Conservation (phyloP, 2,888 invertebrate species). For the Lasioglossum zephyrum region DNA sequence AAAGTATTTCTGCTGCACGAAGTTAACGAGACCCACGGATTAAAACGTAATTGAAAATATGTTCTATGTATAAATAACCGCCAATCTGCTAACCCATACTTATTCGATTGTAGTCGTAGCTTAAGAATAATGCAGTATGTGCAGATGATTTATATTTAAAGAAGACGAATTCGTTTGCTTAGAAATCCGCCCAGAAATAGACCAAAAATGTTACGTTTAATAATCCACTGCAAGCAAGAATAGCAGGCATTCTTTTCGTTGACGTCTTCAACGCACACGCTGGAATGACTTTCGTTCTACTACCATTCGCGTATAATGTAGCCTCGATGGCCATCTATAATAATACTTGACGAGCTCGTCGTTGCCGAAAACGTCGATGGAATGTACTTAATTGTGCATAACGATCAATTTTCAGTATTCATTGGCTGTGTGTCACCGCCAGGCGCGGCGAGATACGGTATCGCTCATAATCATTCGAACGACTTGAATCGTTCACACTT, state of each 20-base stretch:
- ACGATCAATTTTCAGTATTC: not conserved
- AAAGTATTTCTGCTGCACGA: not conserved
- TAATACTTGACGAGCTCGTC: not conserved
- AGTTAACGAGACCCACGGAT: not conserved
- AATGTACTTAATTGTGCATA: not conserved
- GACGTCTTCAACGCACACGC: constrained; percentile 21
- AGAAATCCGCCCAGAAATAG: not conserved
- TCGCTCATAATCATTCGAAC: not conserved
- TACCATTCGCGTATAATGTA: constrained; percentile 9
- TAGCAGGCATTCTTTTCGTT: constrained; percentile 17
- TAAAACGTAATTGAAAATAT: not conserved
- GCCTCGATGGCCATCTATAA: not conserved
- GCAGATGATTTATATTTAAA: not conserved
- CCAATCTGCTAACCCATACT: too few species aligned
- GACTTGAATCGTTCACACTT: not conserved
- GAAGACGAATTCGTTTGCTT: not conserved
- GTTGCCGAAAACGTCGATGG: not conserved
- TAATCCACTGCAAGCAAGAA: not conserved
- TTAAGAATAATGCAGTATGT: not conserved
- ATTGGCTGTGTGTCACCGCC: not conserved
- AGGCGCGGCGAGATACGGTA: not conserved
- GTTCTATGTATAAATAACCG: not conserved
- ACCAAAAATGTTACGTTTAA: not conserved
- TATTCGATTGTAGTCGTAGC: too few species aligned
- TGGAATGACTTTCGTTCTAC: constrained; percentile 54